phyloP scores from a whole-genome alignment of 2,797 vertebrate species.

The Gymnodraco acuticeps region DNA sequence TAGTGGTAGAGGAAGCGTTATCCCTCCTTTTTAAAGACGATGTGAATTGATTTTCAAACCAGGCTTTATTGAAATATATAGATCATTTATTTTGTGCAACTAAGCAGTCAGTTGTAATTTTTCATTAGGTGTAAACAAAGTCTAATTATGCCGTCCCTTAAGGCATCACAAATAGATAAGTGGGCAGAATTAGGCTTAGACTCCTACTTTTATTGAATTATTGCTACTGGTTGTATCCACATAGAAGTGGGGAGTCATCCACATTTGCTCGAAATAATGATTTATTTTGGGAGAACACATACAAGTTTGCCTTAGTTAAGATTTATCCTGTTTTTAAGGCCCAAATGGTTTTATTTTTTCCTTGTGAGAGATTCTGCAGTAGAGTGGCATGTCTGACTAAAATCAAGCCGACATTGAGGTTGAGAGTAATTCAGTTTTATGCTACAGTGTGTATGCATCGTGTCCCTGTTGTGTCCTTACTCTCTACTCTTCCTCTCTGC shows the following conservation, averaged over 20 bases:
- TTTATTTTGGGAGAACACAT: background rate
- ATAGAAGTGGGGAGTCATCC: background rate
- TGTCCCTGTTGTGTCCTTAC: background rate
- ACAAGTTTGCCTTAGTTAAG: background rate
- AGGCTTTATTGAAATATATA: slow-evolving; percentile 15
- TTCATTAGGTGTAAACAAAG: slow-evolving; percentile 6
- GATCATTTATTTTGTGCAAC: slow-evolving; percentile 1
- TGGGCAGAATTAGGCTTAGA: background rate
- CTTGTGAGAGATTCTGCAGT: background rate
- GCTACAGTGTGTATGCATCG: background rate
- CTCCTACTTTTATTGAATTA: slow-evolving; percentile 1
- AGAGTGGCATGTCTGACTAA: background rate
- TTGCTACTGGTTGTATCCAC: background rate
- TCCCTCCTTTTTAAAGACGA: background rate
- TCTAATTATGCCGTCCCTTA: background rate
- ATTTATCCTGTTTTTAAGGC: background rate
- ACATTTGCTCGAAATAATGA: background rate
- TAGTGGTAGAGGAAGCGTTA: slow-evolving; percentile 9
- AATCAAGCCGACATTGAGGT: background rate
- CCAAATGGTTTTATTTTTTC: background rate
- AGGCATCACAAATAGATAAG: slow-evolving; percentile 41
- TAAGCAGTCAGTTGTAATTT: slow-evolving; percentile 8
- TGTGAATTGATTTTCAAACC: background rate
- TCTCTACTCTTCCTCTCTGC: slow-evolving; percentile 4
- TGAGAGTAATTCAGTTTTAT: background rate